Conservation (phyloP, 2,113 vertebrate species). For the Probosciger aterrimus region DNA sequence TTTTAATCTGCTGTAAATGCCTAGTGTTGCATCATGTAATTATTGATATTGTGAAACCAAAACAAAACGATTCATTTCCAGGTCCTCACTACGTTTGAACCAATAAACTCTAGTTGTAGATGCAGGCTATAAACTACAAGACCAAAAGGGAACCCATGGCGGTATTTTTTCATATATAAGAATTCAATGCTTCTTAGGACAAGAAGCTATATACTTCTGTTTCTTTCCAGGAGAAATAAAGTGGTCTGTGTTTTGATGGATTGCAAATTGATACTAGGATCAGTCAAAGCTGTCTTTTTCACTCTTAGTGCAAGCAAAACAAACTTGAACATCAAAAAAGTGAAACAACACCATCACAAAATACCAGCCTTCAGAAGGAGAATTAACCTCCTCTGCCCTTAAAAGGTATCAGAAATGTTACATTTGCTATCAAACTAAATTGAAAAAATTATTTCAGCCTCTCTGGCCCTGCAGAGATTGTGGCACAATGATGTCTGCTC, state of each 20-base stretch:
- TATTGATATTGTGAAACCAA: background rate
- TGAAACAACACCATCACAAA: background rate
- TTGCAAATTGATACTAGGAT: background rate
- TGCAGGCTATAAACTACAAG: background rate
- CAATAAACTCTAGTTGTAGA: background rate
- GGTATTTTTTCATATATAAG: background rate
- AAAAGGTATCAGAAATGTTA: slow-evolving; percentile 21
- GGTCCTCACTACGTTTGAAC: background rate
- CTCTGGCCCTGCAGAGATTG: slow-evolving; percentile 1
- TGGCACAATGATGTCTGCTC: background rate
- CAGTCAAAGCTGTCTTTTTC: background rate
- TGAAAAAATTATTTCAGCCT: background rate
- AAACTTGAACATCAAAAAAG: background rate
- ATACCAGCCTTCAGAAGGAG: background rate
- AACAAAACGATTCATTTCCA: background rate
- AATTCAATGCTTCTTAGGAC: background rate
- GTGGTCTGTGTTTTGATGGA: background rate
- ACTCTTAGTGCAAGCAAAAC: background rate
- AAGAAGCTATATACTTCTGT: background rate
- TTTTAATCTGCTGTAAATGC: background rate
- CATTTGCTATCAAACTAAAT: background rate
- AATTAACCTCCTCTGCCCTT: background rate
- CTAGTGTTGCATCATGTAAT: background rate
- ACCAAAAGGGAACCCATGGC: background rate
- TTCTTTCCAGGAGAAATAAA: background rate